phyloP scores from a whole-genome alignment of 2,888 invertebrate species.

The Mythimna lalbum region DNA sequence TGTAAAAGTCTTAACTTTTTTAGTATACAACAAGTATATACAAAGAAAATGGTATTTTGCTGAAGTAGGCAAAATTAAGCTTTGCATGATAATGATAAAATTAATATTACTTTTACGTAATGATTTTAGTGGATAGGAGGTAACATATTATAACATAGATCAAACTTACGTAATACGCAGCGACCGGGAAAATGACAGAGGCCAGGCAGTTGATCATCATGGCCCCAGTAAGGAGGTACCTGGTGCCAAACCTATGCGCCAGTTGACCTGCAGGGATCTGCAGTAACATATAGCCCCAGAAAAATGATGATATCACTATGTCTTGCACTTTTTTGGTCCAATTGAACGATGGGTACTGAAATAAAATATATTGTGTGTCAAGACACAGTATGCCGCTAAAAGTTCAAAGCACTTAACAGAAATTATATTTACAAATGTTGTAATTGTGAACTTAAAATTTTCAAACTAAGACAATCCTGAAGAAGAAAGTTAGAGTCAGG shows the following conservation, averaged over 20 bases:
- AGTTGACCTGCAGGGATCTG: constrained; percentile 93
- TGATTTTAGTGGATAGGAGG: not conserved
- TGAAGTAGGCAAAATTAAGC: too few relatives aligned
- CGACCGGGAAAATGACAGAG: constrained; percentile 92
- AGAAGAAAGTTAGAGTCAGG: not conserved
- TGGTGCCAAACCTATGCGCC: constrained; percentile 93
- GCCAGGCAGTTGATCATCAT: constrained; percentile 91
- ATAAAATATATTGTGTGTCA: constrained; percentile 6
- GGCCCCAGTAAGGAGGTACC: constrained; percentile 90
- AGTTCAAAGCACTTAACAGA: not conserved
- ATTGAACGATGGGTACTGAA: constrained; percentile 83
- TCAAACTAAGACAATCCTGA: not conserved
- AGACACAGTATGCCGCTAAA: too few relatives aligned
- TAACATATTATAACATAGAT: not conserved
- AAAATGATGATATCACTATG: constrained; percentile 88
- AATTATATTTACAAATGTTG: not conserved
- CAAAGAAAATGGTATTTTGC: too few relatives aligned
- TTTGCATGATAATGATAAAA: too few relatives aligned
- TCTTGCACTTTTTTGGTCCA: constrained; percentile 91
- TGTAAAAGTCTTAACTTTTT: too few relatives aligned
- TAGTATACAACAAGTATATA: too few relatives aligned
- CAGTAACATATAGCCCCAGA: constrained; percentile 92
- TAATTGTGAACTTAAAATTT: too few relatives aligned
- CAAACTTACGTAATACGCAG: constrained; percentile 89
- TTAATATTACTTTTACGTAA: not conserved